These are phyloP conservation scores for Spilarctia lutea DNA, from an alignment of 2,888 invertebrate genomes.

Conservation along the genomic window DNA sequence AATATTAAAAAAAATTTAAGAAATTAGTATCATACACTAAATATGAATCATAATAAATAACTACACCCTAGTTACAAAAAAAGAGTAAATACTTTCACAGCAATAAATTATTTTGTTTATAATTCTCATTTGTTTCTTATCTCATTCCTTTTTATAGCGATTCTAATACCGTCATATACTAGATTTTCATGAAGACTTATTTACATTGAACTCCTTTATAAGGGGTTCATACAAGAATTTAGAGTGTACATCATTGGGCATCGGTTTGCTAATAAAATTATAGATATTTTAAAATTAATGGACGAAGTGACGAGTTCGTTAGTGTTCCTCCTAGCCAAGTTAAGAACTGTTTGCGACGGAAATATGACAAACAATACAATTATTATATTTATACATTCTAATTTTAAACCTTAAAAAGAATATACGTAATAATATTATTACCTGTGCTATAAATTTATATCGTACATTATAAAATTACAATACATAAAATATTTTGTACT, in stretches of 20 bases:
- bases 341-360: conserved; percentile 85
- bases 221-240: conserved; percentile 77
- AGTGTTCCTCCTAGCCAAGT: conserved; percentile 83
- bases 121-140: conserved; percentile 76
- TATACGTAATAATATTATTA: conserved; percentile 71
- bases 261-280: conserved; percentile 83
- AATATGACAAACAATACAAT: conserved; percentile 80
- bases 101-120: conserved; percentile 77
- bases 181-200: conserved; percentile 78
- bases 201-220: conserved; percentile 81
- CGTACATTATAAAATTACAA: conserved; percentile 84
- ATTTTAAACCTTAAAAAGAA: conserved; percentile 81
- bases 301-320: conserved; percentile 86
- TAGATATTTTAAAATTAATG: conserved; percentile 83
- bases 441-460: conserved; percentile 82
- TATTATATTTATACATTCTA: conserved; percentile 72
- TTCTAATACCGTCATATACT: conserved; percentile 67
- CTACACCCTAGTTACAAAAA: conserved; percentile 64
- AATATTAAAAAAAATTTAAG: neutral
- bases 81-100: conserved; percentile 68
- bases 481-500: conserved; percentile 87
- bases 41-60: conserved; percentile 57
- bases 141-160: conserved; percentile 70
- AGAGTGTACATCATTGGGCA: conserved; percentile 78
- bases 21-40: neutral